Percentiles rank a stretch among this genome's conserved stretches.
These are phyloP conservation scores for Exocentrus adspersus DNA, from an alignment of 2,888 invertebrate species.

Conservation along the genomic window DNA sequence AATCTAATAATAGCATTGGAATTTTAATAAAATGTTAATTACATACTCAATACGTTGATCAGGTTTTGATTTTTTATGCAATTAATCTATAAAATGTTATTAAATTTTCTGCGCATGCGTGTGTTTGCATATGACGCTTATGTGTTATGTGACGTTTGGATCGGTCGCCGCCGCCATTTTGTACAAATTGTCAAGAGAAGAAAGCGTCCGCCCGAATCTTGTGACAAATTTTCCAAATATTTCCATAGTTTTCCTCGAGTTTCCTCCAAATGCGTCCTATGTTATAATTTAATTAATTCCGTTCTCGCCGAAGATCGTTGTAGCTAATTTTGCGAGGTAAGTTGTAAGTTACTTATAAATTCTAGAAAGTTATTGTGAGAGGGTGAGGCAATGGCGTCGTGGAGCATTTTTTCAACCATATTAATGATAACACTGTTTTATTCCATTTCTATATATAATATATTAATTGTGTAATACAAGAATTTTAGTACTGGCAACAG, in stretches of 20 bases:
- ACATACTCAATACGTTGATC: too few species aligned
- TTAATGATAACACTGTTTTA: background rate
- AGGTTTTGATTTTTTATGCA: too few species aligned
- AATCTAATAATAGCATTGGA: too few species aligned
- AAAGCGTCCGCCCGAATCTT: constrained; percentile 20
- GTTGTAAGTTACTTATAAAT: constrained; percentile 25
- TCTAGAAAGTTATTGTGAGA: constrained; percentile 18
- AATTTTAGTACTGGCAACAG: constrained; percentile 19
- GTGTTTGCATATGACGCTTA: background rate
- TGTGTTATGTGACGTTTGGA: background rate
- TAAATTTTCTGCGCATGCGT: background rate
- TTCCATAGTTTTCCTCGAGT: constrained; percentile 22
- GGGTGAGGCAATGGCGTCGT: constrained; percentile 25
- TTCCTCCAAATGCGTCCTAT: constrained; percentile 10
- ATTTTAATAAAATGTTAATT: too few species aligned
- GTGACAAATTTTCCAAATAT: constrained; percentile 16
- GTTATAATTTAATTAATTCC: constrained; percentile 23
- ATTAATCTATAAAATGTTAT: too few species aligned
- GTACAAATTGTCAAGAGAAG: constrained; percentile 16
- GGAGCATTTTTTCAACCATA: constrained; percentile 1
- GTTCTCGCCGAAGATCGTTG: constrained; percentile 13
- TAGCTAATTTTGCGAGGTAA: constrained; percentile 25
- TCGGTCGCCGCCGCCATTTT: constrained; percentile 18
- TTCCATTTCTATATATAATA: background rate
- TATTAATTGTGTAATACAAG: constrained; percentile 13